Evolutionary conservation across 2,797 vertebrate species (phyloP).

Genomic region (Melopsittacus undulatus): DNA sequence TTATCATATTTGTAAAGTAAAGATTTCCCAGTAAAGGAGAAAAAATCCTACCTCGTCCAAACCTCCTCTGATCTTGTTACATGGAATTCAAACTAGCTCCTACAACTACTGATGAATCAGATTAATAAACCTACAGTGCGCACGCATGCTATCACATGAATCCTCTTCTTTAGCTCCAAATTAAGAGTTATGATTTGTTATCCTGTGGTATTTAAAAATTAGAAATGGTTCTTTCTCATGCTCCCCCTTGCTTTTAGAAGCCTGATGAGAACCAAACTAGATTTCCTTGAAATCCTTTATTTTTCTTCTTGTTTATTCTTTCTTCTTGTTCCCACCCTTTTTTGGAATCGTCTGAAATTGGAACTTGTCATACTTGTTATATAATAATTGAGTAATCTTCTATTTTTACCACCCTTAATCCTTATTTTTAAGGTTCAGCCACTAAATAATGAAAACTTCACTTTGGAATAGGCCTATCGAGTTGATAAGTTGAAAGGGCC

Average conservation of each 20-base stretch:
- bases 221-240: background rate
- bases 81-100: background rate
- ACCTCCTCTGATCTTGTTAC: background rate
- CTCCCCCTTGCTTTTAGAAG: background rate
- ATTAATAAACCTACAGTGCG: background rate
- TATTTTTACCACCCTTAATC: slow-evolving; percentile 6
- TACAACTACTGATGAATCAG: background rate
- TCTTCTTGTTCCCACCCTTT: background rate
- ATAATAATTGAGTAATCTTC: slow-evolving; percentile 13
- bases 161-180: background rate
- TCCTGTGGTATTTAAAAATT: background rate
- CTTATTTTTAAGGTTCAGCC: slow-evolving; percentile 19
- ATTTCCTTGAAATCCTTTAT: background rate
- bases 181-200: background rate
- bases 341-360: background rate
- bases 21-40: background rate
- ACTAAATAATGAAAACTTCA: background rate
- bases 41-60: background rate
- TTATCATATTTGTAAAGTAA: background rate
- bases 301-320: background rate
- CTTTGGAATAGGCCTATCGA: background rate
- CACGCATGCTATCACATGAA: background rate
- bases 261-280: background rate
- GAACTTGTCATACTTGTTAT: slow-evolving; percentile 12
- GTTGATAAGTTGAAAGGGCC: background rate